phyloP scores from a whole-genome alignment of 2,888 invertebrate genomes.

The Ectemnius cavifrons region DNA sequence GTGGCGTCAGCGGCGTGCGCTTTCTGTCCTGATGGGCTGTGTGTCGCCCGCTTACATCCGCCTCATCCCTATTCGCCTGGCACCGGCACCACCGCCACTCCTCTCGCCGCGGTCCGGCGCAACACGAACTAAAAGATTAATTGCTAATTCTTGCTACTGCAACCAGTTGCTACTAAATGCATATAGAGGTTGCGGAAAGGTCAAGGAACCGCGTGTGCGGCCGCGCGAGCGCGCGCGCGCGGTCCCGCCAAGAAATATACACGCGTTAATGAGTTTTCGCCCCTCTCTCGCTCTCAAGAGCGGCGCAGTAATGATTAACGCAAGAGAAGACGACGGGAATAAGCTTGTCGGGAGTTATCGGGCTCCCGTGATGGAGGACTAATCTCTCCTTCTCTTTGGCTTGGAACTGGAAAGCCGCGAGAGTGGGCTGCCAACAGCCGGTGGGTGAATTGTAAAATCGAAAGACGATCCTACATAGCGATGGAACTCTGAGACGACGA shows the following conservation, averaged over 20 bases:
- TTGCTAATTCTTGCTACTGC: conserved; percentile 71
- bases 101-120: conserved; percentile 36
- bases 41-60: conserved; percentile 38
- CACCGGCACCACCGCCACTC: conserved; percentile 26
- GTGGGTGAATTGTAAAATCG: not conserved
- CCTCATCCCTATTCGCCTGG: conserved; percentile 38
- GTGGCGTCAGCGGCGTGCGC: not conserved
- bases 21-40: not conserved
- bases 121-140: conserved; percentile 67
- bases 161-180: conserved; percentile 69
- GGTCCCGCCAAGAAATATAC: conserved; percentile 43
- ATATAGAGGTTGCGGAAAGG: conserved; percentile 49
- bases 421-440: too few species aligned
- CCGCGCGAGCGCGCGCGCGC: conserved; percentile 7
- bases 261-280: conserved; percentile 51
- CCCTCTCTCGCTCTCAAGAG: conserved; percentile 8
- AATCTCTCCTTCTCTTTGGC: too few species aligned
- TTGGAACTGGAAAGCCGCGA: too few species aligned
- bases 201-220: conserved; percentile 51
- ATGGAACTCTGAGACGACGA: not conserved
- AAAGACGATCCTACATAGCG: not conserved
- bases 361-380: not conserved
- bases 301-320: conserved; percentile 43
- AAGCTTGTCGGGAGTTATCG: conserved; percentile 6
- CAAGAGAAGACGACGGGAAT: conserved; percentile 30